phyloP scores from a whole-genome alignment of 2,888 invertebrate genomes.

The Sesia bembeciformis region DNA sequence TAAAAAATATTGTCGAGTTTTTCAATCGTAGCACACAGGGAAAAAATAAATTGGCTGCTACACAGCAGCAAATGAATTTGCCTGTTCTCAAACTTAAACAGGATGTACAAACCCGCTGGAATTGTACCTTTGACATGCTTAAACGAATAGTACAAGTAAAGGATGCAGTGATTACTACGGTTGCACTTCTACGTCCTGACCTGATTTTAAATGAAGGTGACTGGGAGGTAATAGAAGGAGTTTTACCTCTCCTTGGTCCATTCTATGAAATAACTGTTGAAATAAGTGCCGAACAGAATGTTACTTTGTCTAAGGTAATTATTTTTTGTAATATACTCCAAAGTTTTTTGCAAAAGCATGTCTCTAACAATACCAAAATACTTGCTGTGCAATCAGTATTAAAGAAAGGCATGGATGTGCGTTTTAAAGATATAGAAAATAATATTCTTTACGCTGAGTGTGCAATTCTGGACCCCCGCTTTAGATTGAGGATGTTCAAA shows the following conservation, averaged over 20 bases:
- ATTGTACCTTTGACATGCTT: slow-evolving; percentile 12
- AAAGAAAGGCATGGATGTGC: not conserved
- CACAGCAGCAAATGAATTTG: slow-evolving; percentile 10
- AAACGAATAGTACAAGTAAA: slow-evolving; percentile 8
- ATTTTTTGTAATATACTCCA: not conserved
- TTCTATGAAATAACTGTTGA: slow-evolving; percentile 2
- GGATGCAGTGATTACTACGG: slow-evolving; percentile 7
- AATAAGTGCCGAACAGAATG: slow-evolving; percentile 1
- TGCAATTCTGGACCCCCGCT: slow-evolving; percentile 3
- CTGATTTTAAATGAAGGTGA: slow-evolving; percentile 4
- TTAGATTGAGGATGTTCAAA: slow-evolving; percentile 1
- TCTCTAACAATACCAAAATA: not conserved
- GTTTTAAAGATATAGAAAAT: not conserved
- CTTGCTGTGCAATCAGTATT: not conserved
- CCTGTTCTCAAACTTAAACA: slow-evolving; percentile 11
- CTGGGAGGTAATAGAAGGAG: slow-evolving; percentile 7
- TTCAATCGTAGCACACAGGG: slow-evolving; percentile 8
- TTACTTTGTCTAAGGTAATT: slow-evolving; percentile 3
- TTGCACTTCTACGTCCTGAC: slow-evolving; percentile 5
- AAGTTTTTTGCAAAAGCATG: not conserved
- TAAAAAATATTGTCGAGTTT: slow-evolving; percentile 7
- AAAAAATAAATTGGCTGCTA: slow-evolving; percentile 5
- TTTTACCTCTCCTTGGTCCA: not conserved
- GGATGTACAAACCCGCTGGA: slow-evolving; percentile 10
- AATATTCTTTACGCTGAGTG: not conserved